Percentiles rank a stretch among this genome's conserved stretches.
Conservation (phyloP, 2,797 vertebrate species). For the Molossus molossus region DNA sequence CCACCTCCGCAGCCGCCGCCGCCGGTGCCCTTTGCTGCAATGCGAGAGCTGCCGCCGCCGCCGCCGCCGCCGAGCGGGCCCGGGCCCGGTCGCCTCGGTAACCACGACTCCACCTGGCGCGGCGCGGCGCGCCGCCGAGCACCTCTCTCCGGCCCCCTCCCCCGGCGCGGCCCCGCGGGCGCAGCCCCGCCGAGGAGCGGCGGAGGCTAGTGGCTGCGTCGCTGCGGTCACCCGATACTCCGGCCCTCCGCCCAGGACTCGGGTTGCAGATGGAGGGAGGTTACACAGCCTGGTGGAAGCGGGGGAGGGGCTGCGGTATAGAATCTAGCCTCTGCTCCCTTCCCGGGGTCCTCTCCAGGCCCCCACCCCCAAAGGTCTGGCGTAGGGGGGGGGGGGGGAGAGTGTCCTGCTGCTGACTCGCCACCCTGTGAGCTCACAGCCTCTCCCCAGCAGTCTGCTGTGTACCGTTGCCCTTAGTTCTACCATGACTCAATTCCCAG, state of each 20-base stretch:
- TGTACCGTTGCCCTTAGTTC: conserved; percentile 14
- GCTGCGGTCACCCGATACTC: conserved; percentile 82
- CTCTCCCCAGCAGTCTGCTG: neutral
- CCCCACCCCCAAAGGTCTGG: neutral
- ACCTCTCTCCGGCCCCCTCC: conserved; percentile 76
- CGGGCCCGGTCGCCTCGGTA: conserved; percentile 92
- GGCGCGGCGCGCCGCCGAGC: conserved; percentile 83
- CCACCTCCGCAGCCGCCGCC: conserved; percentile 65
- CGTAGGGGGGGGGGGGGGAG: neutral
- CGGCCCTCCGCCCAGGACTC: conserved; percentile 81
- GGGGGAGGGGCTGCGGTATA: conserved; percentile 73
- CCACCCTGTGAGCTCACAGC: neutral
- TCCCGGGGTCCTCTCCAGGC: conserved; percentile 45
- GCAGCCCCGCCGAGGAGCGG: conserved; percentile 74
- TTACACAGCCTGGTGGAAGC: conserved; percentile 54
- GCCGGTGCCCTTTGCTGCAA: conserved; percentile 84
- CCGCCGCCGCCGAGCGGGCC: conserved; percentile 74
- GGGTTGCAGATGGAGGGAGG: conserved; percentile 83
- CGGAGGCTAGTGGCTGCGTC: conserved; percentile 82
- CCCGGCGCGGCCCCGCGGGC: conserved; percentile 81
- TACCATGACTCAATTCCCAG: neutral
- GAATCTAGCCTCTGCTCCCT: neutral
- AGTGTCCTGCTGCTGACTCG: neutral
- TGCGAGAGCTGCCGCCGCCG: conserved; percentile 73
- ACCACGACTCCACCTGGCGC: conserved; percentile 96